phyloP scores from a whole-genome alignment of 2,888 invertebrate species.

The Synanthedon formicaeformis region DNA sequence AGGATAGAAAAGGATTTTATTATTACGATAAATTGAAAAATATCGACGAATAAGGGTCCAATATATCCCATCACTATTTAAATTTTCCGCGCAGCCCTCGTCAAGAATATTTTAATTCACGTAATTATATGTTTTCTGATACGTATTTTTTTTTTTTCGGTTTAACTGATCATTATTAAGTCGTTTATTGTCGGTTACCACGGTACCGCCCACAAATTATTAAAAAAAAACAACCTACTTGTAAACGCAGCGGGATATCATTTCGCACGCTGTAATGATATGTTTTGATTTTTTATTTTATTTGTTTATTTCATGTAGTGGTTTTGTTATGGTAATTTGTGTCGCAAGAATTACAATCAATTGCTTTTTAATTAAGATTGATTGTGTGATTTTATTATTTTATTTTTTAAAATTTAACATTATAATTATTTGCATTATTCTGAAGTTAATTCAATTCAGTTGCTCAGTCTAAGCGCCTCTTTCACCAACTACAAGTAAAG shows the following conservation, averaged over 20 bases:
- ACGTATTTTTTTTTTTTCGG: conserved; percentile 44
- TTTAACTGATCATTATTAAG: conserved; percentile 53
- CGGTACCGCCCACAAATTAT: conserved; percentile 46
- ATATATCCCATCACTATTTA: not conserved
- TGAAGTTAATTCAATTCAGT: no score
- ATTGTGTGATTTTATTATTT: not conserved
- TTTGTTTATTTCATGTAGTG: conserved; percentile 1
- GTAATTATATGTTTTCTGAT: conserved; percentile 60
- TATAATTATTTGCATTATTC: no score
- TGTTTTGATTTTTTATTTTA: conserved; percentile 29
- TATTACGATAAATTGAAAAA: not conserved
- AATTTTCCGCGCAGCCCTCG: not conserved
- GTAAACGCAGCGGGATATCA: conserved; percentile 14
- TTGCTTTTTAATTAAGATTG: not conserved
- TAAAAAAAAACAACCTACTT: conserved; percentile 3
- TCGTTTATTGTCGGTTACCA: conserved; percentile 50
- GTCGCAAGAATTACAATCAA: conserved; percentile 1
- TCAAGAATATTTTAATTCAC: conserved; percentile 25
- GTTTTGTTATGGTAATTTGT: conserved; percentile 9
- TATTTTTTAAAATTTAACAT: no score
- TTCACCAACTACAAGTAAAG: no score
- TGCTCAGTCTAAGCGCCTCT: no score
- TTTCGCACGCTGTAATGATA: conserved; percentile 39
- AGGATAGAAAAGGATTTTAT: no score
- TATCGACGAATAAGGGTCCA: not conserved